Evolutionary conservation across 2,113 vertebrate species (phyloP).

Genomic region (Pteronura brasiliensis): DNA sequence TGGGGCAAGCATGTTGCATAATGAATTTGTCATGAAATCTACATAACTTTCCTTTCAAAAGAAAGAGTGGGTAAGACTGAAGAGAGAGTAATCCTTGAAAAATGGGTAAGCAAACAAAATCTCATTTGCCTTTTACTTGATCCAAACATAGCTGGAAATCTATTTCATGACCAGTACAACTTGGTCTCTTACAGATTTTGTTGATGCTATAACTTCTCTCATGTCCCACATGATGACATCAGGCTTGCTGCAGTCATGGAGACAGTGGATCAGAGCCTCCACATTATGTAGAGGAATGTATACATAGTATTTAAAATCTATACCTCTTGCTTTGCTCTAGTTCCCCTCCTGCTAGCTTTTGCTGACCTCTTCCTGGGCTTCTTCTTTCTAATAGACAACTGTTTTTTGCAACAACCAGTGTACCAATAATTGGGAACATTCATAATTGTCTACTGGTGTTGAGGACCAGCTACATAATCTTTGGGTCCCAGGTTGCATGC

Average conservation of each 20-base stretch:
- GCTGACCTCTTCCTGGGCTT: not conserved
- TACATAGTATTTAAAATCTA: not conserved
- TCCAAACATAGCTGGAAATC: conserved; percentile 65
- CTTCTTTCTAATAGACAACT: not conserved
- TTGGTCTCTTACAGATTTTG: conserved; percentile 24
- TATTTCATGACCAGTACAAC: conserved; percentile 53
- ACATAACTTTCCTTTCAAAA: conserved; percentile 66
- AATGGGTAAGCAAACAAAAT: conserved; percentile 70
- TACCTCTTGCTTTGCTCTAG: not conserved
- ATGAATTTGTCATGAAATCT: conserved; percentile 61
- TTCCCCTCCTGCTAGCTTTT: not conserved
- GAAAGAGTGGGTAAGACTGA: conserved; percentile 50
- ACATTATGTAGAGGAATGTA: not conserved
- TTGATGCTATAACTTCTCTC: not conserved
- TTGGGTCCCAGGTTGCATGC: not conserved
- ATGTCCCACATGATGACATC: conserved; percentile 36
- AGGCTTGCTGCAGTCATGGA: not conserved
- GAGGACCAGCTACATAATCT: not conserved
- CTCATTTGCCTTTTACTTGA: conserved; percentile 78
- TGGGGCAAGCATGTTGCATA: conserved; percentile 63
- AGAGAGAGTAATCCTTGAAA: conserved; percentile 60
- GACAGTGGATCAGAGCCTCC: not conserved
- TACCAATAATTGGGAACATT: not conserved
- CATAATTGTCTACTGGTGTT: not conserved
- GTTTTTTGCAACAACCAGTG: not conserved